phyloP scores from a whole-genome alignment of 2,113 vertebrate genomes.

The Ceyx melanurus region DNA sequence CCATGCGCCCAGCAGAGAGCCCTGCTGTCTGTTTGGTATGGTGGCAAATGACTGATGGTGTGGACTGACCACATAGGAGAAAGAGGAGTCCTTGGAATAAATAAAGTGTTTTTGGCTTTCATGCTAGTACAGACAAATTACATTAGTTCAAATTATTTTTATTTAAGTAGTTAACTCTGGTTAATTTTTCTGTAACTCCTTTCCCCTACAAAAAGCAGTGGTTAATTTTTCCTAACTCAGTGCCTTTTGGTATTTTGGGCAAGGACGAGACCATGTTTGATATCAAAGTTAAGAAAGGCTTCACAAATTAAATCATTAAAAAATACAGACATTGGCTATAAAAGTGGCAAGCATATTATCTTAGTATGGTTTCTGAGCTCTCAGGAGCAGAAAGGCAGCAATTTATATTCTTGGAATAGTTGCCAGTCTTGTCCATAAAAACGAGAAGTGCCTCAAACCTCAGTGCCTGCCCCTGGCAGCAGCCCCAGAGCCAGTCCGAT shows the following conservation, averaged over 20 bases:
- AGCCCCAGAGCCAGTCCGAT: neutral
- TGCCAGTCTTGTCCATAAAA: neutral
- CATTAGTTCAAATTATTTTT: neutral
- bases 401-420: neutral
- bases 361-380: neutral
- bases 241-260: neutral
- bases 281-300: neutral
- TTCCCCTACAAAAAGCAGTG: neutral
- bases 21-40: neutral
- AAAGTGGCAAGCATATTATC: neutral
- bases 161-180: neutral
- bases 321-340: neutral
- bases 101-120: neutral
- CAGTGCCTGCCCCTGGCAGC: neutral
- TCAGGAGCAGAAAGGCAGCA: neutral
- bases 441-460: neutral
- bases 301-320: neutral
- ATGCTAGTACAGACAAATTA: neutral
- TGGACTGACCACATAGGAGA: neutral
- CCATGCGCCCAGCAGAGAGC: accelerated
- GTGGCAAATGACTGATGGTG: neutral
- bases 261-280: neutral
- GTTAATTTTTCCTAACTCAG: neutral
- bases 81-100: neutral
- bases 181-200: neutral